Evolutionary conservation across 1,140 invertebrate species (phyloP).

Genomic region (Stegodyphus mimosarum): DNA sequence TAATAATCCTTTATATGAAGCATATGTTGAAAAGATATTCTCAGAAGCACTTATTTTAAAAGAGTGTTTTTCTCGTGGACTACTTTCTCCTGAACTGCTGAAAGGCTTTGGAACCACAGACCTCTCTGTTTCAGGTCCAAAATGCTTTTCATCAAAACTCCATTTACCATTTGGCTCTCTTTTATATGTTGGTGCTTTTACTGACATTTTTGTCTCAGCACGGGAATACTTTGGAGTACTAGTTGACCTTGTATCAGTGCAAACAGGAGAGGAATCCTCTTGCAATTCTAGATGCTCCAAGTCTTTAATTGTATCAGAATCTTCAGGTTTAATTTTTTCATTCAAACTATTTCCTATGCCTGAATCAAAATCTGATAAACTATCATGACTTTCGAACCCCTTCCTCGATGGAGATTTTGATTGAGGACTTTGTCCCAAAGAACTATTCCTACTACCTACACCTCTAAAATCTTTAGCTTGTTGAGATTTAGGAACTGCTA

Average conservation of each 20-base stretch:
- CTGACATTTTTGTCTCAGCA: constrained; percentile 11
- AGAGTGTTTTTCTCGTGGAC: constrained; percentile 41
- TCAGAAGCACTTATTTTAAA: constrained; percentile 54
- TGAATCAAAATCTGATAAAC: constrained; percentile 55
- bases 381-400: constrained; percentile 44
- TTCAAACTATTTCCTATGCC: constrained; percentile 54
- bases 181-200: constrained; percentile 48
- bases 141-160: constrained; percentile 55
- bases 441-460: constrained; percentile 9
- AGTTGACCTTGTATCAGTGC: background rate
- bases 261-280: constrained; percentile 35
- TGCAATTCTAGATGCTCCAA: constrained; percentile 46
- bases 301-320: constrained; percentile 59
- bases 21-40: constrained; percentile 58
- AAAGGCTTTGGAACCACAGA: constrained; percentile 28
- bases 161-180: constrained; percentile 45
- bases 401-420: constrained; percentile 36
- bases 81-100: constrained; percentile 9
- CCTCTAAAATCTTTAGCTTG: background rate
- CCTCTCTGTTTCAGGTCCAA: constrained; percentile 13
- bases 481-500: constrained; percentile 3
- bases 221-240: constrained; percentile 22
- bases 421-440: constrained; percentile 20
- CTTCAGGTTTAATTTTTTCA: constrained; percentile 55
- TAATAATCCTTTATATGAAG: constrained; percentile 49